A percentile compares a stretch with the other conserved stretches of the same genome.
phyloP scores from a whole-genome alignment of 2,797 vertebrate genomes.

The Malacoraja senta region DNA sequence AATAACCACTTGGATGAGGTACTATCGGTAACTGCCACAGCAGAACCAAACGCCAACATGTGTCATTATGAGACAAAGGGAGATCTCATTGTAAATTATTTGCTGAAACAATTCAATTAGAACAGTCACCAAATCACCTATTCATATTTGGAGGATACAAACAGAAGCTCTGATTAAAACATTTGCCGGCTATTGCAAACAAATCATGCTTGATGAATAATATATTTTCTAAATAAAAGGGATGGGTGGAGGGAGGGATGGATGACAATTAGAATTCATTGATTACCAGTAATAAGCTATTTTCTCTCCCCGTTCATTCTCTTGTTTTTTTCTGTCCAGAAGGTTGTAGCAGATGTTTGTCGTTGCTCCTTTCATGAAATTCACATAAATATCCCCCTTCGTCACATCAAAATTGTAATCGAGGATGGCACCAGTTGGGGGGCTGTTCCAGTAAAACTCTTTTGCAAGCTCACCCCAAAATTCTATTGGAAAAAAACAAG shows the following conservation, averaged over 20 bases:
- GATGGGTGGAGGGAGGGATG: background rate
- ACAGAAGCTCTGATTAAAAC: background rate
- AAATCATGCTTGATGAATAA: background rate
- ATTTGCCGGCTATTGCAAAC: background rate
- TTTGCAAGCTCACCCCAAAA: conserved; percentile 69
- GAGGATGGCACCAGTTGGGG: conserved; percentile 58
- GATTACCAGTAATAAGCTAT: conserved; percentile 71
- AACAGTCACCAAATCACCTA: too few relatives aligned
- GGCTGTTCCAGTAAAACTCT: conserved; percentile 68
- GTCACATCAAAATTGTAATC: conserved; percentile 72
- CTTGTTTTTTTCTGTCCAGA: conserved; percentile 64
- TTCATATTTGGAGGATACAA: background rate
- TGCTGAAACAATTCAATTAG: background rate
- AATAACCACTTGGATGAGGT: background rate
- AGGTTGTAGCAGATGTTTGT: conserved; percentile 76
- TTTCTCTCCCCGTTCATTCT: conserved; percentile 61
- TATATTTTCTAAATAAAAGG: background rate
- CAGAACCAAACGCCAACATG: background rate
- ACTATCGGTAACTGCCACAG: background rate
- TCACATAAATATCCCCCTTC: conserved; percentile 63
- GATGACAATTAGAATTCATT: background rate
- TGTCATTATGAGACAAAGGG: background rate
- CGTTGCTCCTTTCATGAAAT: conserved; percentile 72
- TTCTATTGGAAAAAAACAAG: conserved; percentile 48
- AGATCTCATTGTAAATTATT: background rate